phyloP scores from a whole-genome alignment of 2,888 invertebrate species.

The Bibio marci region DNA sequence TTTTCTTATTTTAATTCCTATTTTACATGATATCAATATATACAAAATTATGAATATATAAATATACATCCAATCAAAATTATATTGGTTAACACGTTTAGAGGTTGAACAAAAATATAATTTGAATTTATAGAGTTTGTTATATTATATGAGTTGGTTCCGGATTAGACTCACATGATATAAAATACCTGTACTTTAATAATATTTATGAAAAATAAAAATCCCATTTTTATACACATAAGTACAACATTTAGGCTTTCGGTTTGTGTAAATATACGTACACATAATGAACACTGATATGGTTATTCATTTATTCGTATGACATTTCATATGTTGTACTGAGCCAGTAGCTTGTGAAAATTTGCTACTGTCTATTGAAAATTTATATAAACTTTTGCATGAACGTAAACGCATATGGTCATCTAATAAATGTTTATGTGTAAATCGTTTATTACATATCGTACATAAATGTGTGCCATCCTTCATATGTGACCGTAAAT shows the following conservation, averaged over 20 bases:
- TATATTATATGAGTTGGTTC: no score
- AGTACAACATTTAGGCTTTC: slow-evolving; percentile 28
- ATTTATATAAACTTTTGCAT: slow-evolving; percentile 26
- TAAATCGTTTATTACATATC: slow-evolving; percentile 28
- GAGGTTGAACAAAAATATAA: no score
- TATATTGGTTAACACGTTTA: no score
- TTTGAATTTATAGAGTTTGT: no score
- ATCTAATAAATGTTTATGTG: slow-evolving; percentile 25
- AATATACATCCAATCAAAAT: no score
- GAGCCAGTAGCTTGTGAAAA: slow-evolving; percentile 27
- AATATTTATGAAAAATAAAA: no score
- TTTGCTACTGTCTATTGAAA: slow-evolving; percentile 24
- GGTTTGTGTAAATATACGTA: slow-evolving; percentile 29
- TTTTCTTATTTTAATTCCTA: no score
- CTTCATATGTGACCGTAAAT: slow-evolving; percentile 23
- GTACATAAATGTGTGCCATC: slow-evolving; percentile 22
- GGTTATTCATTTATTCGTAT: slow-evolving; percentile 31
- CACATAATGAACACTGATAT: slow-evolving; percentile 27
- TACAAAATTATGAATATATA: no score
- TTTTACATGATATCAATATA: no score
- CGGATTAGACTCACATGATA: no score
- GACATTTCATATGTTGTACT: slow-evolving; percentile 30
- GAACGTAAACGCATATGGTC: slow-evolving; percentile 29
- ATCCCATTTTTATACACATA: slow-evolving; percentile 28
- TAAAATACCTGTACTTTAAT: no score